These are phyloP conservation scores for Nipponia nippon DNA, from an alignment of 2,113 vertebrate genomes.

Conservation along the genomic window DNA sequence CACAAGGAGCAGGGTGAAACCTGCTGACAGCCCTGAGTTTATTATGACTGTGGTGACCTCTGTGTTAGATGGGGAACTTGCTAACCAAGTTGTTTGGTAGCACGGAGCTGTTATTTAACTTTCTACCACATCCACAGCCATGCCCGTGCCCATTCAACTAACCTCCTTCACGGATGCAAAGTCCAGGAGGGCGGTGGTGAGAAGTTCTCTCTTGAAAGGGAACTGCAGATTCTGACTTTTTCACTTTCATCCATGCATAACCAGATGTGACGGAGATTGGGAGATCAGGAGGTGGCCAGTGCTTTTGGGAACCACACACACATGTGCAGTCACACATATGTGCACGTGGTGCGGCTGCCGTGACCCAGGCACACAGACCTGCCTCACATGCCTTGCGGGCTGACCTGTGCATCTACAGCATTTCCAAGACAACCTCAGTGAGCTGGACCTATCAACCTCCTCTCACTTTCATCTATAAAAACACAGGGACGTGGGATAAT, in stretches of 20 bases:
- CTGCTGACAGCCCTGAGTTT: neutral
- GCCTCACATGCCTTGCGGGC: neutral
- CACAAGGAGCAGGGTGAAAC: neutral
- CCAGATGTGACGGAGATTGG: rapidly evolving
- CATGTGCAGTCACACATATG: rapidly evolving
- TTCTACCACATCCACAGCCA: neutral
- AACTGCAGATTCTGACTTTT: neutral
- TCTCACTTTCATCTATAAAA: neutral
- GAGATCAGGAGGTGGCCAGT: neutral
- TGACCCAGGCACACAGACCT: neutral
- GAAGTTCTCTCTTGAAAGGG: neutral
- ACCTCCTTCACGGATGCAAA: neutral
- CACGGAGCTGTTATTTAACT: neutral
- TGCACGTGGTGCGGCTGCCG: rapidly evolving
- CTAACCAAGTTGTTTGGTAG: neutral
- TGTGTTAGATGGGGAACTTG: neutral
- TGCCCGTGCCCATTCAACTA: neutral
- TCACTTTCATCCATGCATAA: neutral
- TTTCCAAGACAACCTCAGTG: neutral
- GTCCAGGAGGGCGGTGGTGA: neutral
- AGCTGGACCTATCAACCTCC: neutral
- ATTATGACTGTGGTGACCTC: neutral
- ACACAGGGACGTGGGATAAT: neutral
- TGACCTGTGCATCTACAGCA: neutral
- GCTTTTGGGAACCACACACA: neutral